Base-by-base conservation (phyloP, 2,113 vertebrate genomes). In the Pipa parva region DNA sequence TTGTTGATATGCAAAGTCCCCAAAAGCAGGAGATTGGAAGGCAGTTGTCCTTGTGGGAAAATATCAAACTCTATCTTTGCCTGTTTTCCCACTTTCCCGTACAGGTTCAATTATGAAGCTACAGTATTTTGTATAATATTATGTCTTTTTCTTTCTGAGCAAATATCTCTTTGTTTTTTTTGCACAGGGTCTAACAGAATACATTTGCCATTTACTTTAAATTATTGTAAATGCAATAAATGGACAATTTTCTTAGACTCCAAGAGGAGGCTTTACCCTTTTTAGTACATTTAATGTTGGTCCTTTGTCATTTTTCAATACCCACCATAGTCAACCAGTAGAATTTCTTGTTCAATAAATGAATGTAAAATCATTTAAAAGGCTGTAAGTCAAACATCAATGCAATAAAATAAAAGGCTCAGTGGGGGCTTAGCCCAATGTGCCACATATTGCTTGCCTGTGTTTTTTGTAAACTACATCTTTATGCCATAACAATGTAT, bases 321-420 rank as follows among this genome's bases (percentile, higher is more conserved):
- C 52, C 2, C 56, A 18, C 24, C 21, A 9, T 27, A 54, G 56
- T 68, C 28, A 22, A 15, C 29, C 56, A 59, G 59, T 60, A 68
- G 46, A 59, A 60, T 59, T 27, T 60, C 51, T 68, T 60, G 37
- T 68, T 27, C 56, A 39, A n/a, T 68, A 59, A 68, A 51, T 60
- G 56, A 51, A 51, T 59, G 65, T 50, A 57, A 22, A 31, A 33
- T 37, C 31, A 20, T 52, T 39, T 60, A 50, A 59, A 49, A 59
- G 29, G 25, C 46, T 28, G 28, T 18, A 3, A 46, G 21, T 37
- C 28, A 27, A 29, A 37, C 42, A 26, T 18, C 13, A 25, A 36
- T 42, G 42, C 55, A 11, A 10, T n/a, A 55, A 20, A 48, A 24
- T 22, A 21, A 59, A 49, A 33, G 42, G 45, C 42, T 29, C 36